Evolutionary conservation across 2,113 vertebrate genomes (phyloP).

Genomic region (Epinephelus cyanopodus): DNA sequence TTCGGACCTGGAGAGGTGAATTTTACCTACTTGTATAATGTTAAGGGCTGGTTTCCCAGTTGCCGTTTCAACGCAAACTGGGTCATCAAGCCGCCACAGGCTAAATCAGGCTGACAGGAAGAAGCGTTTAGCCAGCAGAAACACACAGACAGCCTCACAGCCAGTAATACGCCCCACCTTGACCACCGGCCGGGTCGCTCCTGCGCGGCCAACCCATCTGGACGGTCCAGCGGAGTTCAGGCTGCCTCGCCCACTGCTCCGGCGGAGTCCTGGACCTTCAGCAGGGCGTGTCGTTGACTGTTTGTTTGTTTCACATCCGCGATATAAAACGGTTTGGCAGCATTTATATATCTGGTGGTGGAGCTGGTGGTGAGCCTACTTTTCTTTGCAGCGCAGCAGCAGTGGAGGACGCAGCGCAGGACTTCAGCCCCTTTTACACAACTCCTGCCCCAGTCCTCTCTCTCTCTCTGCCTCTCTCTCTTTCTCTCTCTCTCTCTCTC

Average conservation of each 20-base stretch:
- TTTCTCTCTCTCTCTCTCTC: slow-evolving; percentile 30
- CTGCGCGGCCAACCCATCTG: slow-evolving; percentile 52
- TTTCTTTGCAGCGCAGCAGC: slow-evolving; percentile 36
- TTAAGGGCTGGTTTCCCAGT: slow-evolving; percentile 25
- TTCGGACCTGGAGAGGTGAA: slow-evolving; percentile 5
- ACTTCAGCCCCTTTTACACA: slow-evolving; percentile 81
- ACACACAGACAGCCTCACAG: slow-evolving; percentile 36
- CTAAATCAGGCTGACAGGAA: slow-evolving; percentile 55
- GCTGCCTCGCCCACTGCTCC: slow-evolving; percentile 66
- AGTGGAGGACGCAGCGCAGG: slow-evolving; percentile 61
- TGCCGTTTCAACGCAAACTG: slow-evolving; percentile 64
- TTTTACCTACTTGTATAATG: slow-evolving; percentile 31
- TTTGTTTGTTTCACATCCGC: slow-evolving; percentile 17
- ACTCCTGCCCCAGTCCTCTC: slow-evolving; percentile 62
- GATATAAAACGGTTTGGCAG: neutral
- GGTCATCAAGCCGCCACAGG: slow-evolving; percentile 71
- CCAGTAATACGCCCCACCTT: slow-evolving; percentile 77
- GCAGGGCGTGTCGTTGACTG: slow-evolving; percentile 58
- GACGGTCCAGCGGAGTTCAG: slow-evolving; percentile 52
- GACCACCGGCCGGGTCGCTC: slow-evolving; percentile 67
- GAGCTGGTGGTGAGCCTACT: slow-evolving; percentile 16
- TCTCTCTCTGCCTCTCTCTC: slow-evolving; percentile 35
- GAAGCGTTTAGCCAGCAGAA: slow-evolving; percentile 39
- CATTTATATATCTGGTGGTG: neutral
- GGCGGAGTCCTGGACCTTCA: slow-evolving; percentile 51